Base-by-base conservation (phyloP, 2,888 invertebrate genomes). In the Scaptomyza cyrtandrae region DNA sequence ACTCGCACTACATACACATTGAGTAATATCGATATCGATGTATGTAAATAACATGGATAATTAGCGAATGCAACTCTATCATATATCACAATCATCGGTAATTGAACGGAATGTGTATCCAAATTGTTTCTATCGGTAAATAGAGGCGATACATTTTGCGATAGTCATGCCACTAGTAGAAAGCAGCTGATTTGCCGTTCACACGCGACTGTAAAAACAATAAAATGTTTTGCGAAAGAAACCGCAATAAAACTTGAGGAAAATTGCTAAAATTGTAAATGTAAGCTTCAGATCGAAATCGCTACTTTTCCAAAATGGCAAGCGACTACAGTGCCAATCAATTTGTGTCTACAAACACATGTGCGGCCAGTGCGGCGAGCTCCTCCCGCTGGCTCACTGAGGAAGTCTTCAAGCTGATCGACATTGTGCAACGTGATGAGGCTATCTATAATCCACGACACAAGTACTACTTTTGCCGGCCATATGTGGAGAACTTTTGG, bases 401-500 rank as follows among this genome's bases (percentile, higher is more conserved):
- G 55, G 91, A 91, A 29, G 91, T 91, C 3, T 91, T 91, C 50
- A 90, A 88, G 60, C 66, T 92, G 65, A 91, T 92, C 69, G 92
- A 92, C 71, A 84, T 91, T 72, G 92, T 91, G 24, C 90, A 90
- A 61, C 81, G 89, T 45, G 91, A 91, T 84, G 91, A 91, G 53
- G 91, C 91, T 3, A 91, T 92, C 29, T 92, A 92, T 63, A 92
- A 92, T 88, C 90, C 92, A 0, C 72, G 91, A 3, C 90, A 92
- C 49, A 92, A 91, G 52, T 91, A 92, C 60, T 92, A 92, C 65
- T 91, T 91, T 52, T 92, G 91, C 64, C 86, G 91, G 5, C 91
- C 91, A 0, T 91, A 91, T 69, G 91, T 92, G 13, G 91, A 92
- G 57, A 92, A 91, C 73, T 91, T 92, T 52, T 92, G 91, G 91